Base-by-base conservation (phyloP, 2,113 vertebrate genomes). In the Salminus brasiliensis region DNA sequence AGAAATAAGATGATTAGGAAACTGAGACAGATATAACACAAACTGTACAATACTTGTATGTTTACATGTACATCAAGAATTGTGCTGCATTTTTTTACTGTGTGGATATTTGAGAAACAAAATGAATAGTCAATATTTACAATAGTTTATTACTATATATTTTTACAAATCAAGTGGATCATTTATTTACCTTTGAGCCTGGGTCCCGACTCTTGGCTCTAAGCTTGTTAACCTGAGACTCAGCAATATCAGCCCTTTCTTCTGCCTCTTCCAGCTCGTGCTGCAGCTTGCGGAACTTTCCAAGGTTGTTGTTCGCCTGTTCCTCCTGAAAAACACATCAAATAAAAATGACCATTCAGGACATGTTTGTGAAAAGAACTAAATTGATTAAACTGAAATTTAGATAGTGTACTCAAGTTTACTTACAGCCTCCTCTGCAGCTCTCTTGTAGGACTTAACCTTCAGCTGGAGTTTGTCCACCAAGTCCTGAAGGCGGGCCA, bases 401-500 rank as follows among this genome's bases (percentile, higher is more conserved):
- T n/a, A 1, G 16, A n/a, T 41, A 21, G 18, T 23, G 21, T 25
- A 11, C 7, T 55, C 3, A 10, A 25, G 23, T 23, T 39, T 39
- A 39, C 83, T 77, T 70, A 85, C 87, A 7, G 86, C 88, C 66
- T 92, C 93, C 68, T 94, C 93, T 0, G 93, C 85, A 78, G 92
- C 73, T 81, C 93, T 90, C 79, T 94, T 93, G 76, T 93, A 94
- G 30, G 93, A 91, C 45, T 94, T 94, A 75, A 94, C 92, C 72
- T 94, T 94, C 53, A 93, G 79, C 82, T 94, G 93, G 16, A 94
- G 85, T 79, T 94, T 94, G 83, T 94, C 93, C 5, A 94, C 93
- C 59, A 94, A 79, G 78, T 94, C 93, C 79, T 94, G 93, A 1
- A 93, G 90, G 11, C 93, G 80, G 55, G 89, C 76, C 29, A 93